Percentiles rank a stretch among this genome's conserved stretches.
Conservation (phyloP, 2,797 vertebrate genomes). For the Remorina albescens region DNA sequence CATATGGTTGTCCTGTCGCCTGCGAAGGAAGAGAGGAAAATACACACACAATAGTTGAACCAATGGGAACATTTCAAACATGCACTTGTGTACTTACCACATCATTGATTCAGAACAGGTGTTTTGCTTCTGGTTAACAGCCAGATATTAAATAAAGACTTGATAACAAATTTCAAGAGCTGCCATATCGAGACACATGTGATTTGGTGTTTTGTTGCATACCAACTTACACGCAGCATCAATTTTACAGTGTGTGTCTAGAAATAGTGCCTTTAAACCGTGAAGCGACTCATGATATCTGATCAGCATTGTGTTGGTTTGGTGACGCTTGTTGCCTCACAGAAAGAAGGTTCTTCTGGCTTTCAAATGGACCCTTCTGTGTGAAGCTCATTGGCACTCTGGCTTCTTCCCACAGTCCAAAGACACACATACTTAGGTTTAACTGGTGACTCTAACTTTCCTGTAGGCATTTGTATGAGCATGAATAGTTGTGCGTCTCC, state of each 20-base stretch:
- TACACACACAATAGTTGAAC: background rate
- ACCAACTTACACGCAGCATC: background rate
- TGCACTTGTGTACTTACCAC: background rate
- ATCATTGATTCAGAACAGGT: background rate
- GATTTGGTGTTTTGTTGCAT: background rate
- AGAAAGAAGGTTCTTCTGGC: no score
- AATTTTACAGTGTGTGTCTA: no score
- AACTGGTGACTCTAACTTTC: no score
- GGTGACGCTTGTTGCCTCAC: no score
- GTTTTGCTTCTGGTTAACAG: background rate
- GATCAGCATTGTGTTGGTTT: no score
- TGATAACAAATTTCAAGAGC: background rate
- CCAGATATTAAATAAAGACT: background rate
- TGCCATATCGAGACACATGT: background rate
- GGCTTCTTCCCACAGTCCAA: no score
- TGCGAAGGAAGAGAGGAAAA: constrained; percentile 71
- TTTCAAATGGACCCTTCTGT: no score
- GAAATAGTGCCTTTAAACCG: no score
- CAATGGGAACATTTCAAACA: background rate
- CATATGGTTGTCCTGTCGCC: constrained; percentile 98
- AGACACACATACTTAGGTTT: background rate
- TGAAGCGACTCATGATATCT: no score
- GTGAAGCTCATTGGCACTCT: no score
- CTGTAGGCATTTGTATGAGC: no score
- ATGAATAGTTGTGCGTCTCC: no score